A percentile compares a stretch with the other conserved stretches of the same genome.
Evolutionary conservation across 2,113 vertebrate species (phyloP).

Genomic region (Ameiurus melas): DNA sequence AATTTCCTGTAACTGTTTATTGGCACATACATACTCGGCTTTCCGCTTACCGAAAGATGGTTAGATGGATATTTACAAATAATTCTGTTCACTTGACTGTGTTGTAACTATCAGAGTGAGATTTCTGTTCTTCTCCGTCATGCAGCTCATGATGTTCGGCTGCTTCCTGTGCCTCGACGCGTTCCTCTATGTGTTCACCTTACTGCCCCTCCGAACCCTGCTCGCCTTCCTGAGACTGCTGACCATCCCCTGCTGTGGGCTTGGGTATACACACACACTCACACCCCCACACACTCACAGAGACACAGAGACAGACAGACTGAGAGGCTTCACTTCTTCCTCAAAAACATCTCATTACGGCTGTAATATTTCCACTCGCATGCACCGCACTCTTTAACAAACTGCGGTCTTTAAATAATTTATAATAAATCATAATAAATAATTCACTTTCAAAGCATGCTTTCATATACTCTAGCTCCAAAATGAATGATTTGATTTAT

Average conservation of each 20-base stretch:
- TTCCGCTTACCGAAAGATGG: background rate
- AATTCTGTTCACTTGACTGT: background rate
- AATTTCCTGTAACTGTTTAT: background rate
- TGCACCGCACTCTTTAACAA: background rate
- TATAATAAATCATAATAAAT: too few species aligned
- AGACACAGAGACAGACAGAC: slow-evolving; percentile 20
- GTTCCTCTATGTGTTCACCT: slow-evolving; percentile 95
- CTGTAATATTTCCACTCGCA: background rate
- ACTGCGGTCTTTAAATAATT: background rate
- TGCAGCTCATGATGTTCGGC: slow-evolving; percentile 94
- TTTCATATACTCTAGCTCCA: background rate
- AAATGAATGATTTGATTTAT: background rate
- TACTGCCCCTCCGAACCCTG: slow-evolving; percentile 90
- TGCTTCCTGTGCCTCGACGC: slow-evolving; percentile 96
- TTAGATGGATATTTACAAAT: background rate
- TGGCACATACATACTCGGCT: background rate
- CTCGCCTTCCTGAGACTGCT: slow-evolving; percentile 87
- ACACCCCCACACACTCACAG: slow-evolving; percentile 24
- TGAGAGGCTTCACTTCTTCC: background rate
- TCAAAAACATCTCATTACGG: background rate
- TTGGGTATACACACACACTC: slow-evolving; percentile 75
- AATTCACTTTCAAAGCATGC: background rate
- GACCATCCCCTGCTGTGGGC: slow-evolving; percentile 90
- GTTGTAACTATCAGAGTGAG: background rate
- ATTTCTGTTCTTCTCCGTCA: slow-evolving; percentile 48